A percentile compares a stretch with the other conserved stretches of the same genome.
These are phyloP conservation scores for Ptyas mucosa DNA, from an alignment of 2,113 vertebrate genomes.

Conservation along the genomic window DNA sequence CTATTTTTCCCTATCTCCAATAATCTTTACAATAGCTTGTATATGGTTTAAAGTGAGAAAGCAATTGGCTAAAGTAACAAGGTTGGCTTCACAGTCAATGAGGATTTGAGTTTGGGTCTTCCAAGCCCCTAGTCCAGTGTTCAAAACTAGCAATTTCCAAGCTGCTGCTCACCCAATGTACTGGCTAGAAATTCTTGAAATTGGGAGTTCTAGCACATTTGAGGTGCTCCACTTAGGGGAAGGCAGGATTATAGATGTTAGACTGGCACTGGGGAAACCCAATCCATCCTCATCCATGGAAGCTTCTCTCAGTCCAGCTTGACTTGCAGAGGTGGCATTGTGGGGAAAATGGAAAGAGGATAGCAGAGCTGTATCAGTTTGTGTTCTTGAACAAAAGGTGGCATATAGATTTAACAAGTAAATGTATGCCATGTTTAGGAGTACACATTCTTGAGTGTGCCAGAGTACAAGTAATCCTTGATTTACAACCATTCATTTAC, in stretches of 20 bases:
- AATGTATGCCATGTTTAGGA: background rate
- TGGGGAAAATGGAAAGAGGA: background rate
- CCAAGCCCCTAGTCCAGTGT: background rate
- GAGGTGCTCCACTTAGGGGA: background rate
- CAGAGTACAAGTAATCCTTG: background rate
- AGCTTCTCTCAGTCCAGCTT: background rate
- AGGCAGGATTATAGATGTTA: background rate
- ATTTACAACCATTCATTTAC: background rate
- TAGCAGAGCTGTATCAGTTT: background rate
- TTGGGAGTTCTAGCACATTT: background rate
- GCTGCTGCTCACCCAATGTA: background rate
- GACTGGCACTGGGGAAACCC: background rate
- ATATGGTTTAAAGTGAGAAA: background rate
- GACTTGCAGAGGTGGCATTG: background rate
- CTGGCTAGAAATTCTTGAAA: background rate
- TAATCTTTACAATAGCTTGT: background rate
- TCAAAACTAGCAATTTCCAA: background rate
- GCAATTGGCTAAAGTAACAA: background rate
- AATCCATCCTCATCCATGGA: background rate
- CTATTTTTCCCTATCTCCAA: background rate
- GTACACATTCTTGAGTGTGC: background rate
- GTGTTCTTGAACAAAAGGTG: background rate
- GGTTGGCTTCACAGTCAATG: background rate
- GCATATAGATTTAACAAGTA: background rate
- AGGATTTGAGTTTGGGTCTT: background rate